Base-by-base conservation (phyloP, 2,797 vertebrate species). In the Sebastes kiyomatsui region DNA sequence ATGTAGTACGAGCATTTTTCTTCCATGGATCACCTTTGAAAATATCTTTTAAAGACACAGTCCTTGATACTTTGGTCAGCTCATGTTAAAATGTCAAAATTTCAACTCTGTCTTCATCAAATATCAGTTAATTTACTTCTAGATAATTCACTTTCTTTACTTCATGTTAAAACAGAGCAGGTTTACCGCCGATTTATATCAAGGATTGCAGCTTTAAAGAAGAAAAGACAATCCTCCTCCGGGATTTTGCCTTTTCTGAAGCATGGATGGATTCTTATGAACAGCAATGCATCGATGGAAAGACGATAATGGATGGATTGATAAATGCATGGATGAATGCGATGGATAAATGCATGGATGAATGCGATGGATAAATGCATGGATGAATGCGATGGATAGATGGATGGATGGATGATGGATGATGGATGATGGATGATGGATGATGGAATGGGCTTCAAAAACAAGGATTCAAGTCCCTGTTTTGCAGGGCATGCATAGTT, bases 151-250 rank as follows among this genome's bases (percentile, higher is more conserved):
- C 6, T 27, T 77, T 30, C 5, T 61, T 62, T 42, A 65, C 4
- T 60, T 70, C 18, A 67, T 59, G 33, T 7, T 64, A 42, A 42
- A 67, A 62, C 1, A 64, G 33, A 33, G 20, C 23, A 62, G 18
- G 2, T 65, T 2, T 58, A 18, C 4, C 14, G 23, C 4, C 64
- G 18, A 32, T 54, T 72, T 23, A 11, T 69, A 87, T 89, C 83
- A 92, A 90, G 93, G 88, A 95, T 84, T 86, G 91, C 61, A 81
- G 77, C 91, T 95, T 95, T 93, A 95, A 95, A 92, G 69, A 83
- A 68, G 92, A 95, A 95, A 95, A 95, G 93, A 94, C 83, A 89
- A 80, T 25, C 72, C 28, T 78, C 46, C 18, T 72, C 14, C 30
- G 46, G 77, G 79, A 80, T 74, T 60, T 72, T 75, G 83, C 86